phyloP scores from a whole-genome alignment of 2,113 vertebrate genomes.

The Excalfactoria chinensis region DNA sequence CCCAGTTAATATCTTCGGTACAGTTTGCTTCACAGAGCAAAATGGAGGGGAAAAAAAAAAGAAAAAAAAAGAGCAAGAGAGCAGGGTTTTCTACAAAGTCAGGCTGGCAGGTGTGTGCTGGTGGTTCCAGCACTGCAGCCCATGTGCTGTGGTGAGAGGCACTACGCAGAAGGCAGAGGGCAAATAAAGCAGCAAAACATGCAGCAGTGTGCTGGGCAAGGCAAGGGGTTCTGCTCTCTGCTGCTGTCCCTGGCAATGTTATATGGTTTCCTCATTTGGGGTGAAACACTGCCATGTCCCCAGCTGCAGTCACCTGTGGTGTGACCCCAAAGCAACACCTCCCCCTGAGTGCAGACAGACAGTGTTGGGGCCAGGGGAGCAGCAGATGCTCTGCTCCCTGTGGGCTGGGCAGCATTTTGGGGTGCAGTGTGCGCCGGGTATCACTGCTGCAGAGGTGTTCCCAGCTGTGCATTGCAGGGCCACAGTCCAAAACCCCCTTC shows the following conservation, averaged over 20 bases:
- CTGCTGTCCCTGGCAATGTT: neutral
- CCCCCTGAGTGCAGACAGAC: neutral
- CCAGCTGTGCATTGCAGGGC: rapidly evolving
- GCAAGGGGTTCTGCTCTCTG: neutral
- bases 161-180: neutral
- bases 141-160: neutral
- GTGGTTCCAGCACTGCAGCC: neutral
- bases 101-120: neutral
- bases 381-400: neutral
- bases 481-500: neutral
- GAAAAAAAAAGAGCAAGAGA: neutral
- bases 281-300: rapidly evolving
- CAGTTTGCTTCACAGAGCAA: rapidly evolving
- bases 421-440: neutral
- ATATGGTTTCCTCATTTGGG: rapidly evolving
- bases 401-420: neutral
- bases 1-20: rapidly evolving
- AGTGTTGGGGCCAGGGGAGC: neutral
- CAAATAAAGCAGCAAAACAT: neutral
- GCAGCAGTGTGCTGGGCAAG: neutral
- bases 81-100: neutral
- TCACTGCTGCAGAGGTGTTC: neutral
- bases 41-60: too few relatives aligned
- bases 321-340: neutral
- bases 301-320: rapidly evolving